Percentiles rank a stretch among this genome's conserved stretches.
phyloP scores from a whole-genome alignment of 2,888 invertebrate genomes.

The Ischnura elegans region DNA sequence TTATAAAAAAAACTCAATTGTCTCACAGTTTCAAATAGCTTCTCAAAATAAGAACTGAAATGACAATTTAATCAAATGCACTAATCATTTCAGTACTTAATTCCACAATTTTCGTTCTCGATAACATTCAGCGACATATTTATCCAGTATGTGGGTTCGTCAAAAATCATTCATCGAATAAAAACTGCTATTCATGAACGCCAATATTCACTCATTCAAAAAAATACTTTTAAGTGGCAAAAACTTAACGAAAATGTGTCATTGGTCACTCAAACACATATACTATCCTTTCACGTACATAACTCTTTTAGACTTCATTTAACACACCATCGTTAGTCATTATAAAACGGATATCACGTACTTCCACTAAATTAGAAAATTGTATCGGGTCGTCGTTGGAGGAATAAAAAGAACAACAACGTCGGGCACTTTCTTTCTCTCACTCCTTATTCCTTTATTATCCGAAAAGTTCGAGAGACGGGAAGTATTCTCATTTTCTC shows the following conservation, averaged over 20 bases:
- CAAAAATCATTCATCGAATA: not conserved
- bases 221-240: not conserved
- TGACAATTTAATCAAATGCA: too few species aligned
- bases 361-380: slow-evolving; percentile 24
- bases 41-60: too few species aligned
- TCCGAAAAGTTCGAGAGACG: not conserved
- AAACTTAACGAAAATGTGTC: not conserved
- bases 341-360: not conserved
- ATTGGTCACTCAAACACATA: not conserved
- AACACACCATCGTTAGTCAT: not conserved
- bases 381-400: slow-evolving; percentile 24
- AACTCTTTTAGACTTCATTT: not conserved
- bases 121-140: not conserved
- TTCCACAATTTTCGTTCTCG: too few species aligned
- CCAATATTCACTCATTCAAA: not conserved
- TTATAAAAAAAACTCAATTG: too few species aligned
- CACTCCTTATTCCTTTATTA: not conserved
- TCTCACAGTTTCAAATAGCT: too few species aligned
- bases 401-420: not conserved
- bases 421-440: not conserved
- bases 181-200: too few species aligned
- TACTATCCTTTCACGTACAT: not conserved
- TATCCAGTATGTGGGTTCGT: too few species aligned
- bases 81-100: too few species aligned
- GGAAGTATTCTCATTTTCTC: slow-evolving; percentile 42